Conservation (phyloP, 2,888 invertebrate genomes). For the Mellilla xanthometata region DNA sequence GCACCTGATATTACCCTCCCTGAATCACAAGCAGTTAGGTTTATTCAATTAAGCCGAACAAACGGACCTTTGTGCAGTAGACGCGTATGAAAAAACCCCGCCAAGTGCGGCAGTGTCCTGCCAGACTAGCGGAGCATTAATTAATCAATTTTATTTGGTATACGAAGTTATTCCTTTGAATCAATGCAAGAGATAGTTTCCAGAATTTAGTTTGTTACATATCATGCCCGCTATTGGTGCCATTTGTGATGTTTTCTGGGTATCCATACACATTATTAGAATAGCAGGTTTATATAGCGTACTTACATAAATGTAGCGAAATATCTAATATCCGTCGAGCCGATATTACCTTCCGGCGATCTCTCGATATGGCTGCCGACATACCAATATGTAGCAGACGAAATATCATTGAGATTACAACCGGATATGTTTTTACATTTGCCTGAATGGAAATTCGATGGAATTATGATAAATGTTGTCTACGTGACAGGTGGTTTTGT, state of each 20-base stretch:
- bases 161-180: neutral
- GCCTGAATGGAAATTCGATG: slow-evolving; percentile 44
- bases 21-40: slow-evolving; percentile 66
- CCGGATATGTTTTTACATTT: slow-evolving; percentile 38
- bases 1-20: slow-evolving; percentile 68
- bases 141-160: slow-evolving; percentile 11
- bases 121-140: slow-evolving; percentile 11
- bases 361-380: neutral
- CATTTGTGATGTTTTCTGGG: no score
- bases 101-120: slow-evolving; percentile 12
- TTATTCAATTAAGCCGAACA: slow-evolving; percentile 65
- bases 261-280: no score
- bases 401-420: slow-evolving; percentile 13
- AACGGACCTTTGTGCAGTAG: slow-evolving; percentile 42
- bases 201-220: no score
- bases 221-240: no score
- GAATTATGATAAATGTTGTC: slow-evolving; percentile 65
- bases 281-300: no score
- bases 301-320: no score
- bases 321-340: no score
- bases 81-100: slow-evolving; percentile 38
- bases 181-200: neutral
- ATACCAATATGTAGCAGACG: neutral
- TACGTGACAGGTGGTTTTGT: slow-evolving; percentile 61
- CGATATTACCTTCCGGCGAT: neutral